Evolutionary conservation across 2,797 vertebrate genomes (phyloP).

Genomic region (Lacerta agilis): DNA sequence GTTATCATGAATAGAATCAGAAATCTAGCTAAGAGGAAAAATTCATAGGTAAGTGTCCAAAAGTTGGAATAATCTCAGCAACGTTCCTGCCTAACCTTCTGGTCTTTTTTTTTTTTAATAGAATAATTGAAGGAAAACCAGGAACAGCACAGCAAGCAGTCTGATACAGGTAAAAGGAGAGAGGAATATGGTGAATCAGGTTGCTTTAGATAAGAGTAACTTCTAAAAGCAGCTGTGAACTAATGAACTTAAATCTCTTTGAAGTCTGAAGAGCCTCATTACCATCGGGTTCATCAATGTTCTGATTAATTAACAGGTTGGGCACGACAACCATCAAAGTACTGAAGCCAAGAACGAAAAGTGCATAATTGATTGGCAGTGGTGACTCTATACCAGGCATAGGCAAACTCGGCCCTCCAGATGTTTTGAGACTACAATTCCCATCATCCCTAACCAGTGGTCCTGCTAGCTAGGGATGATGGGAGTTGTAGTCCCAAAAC

Average conservation of each 20-base stretch:
- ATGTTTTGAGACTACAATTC: no score
- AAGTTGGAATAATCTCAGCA: background rate
- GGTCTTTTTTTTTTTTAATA: background rate
- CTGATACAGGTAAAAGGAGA: background rate
- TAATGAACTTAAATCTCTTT: slow-evolving; percentile 14
- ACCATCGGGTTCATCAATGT: background rate
- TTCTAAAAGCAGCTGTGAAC: background rate
- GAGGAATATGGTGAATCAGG: background rate
- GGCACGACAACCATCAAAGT: slow-evolving; percentile 1
- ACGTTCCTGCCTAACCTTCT: background rate
- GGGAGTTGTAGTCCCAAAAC: no score
- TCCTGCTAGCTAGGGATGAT: no score
- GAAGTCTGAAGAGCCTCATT: background rate
- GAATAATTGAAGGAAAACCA: background rate
- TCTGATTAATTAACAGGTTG: slow-evolving; percentile 14
- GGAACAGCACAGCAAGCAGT: background rate
- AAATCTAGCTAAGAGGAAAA: background rate
- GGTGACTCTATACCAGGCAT: no score
- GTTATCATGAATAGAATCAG: background rate
- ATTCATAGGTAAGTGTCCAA: background rate
- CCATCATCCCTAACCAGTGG: no score
- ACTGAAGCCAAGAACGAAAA: background rate
- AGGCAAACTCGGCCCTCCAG: no score
- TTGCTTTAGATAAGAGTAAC: background rate
- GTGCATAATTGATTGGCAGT: background rate